Percentiles rank a stretch among this genome's conserved stretches.
Evolutionary conservation across 2,113 vertebrate species (phyloP).

Genomic region (Neogale vison): DNA sequence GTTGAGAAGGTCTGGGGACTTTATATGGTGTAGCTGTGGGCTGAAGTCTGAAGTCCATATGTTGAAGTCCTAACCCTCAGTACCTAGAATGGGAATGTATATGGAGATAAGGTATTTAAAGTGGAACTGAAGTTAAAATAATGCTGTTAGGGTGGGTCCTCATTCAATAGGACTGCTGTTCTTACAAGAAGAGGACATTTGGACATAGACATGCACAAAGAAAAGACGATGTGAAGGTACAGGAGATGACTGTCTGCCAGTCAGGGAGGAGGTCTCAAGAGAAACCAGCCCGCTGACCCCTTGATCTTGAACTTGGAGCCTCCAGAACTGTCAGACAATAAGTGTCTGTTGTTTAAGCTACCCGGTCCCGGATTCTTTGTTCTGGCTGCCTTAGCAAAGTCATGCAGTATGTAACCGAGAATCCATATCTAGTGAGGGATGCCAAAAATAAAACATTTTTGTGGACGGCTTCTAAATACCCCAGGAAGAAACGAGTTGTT

Average conservation of each 20-base stretch:
- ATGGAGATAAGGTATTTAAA: background rate
- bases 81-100: background rate
- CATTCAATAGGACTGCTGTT: background rate
- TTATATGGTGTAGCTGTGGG: background rate
- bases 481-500: background rate
- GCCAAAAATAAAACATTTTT: background rate
- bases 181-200: background rate
- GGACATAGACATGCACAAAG: background rate
- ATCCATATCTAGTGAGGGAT: background rate
- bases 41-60: background rate
- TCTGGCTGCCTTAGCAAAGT: background rate
- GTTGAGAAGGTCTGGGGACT: background rate
- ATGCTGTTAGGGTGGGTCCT: background rate
- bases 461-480: background rate
- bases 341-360: background rate
- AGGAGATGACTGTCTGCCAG: accelerated
- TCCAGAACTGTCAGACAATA: background rate
- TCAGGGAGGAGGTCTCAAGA: background rate
- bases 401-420: background rate
- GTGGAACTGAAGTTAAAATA: background rate
- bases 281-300: background rate
- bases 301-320: background rate
- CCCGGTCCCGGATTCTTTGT: background rate
- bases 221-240: background rate
- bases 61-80: background rate